These are phyloP conservation scores for Dynastes tityus DNA, from an alignment of 2,888 invertebrate species.

Conservation along the genomic window DNA sequence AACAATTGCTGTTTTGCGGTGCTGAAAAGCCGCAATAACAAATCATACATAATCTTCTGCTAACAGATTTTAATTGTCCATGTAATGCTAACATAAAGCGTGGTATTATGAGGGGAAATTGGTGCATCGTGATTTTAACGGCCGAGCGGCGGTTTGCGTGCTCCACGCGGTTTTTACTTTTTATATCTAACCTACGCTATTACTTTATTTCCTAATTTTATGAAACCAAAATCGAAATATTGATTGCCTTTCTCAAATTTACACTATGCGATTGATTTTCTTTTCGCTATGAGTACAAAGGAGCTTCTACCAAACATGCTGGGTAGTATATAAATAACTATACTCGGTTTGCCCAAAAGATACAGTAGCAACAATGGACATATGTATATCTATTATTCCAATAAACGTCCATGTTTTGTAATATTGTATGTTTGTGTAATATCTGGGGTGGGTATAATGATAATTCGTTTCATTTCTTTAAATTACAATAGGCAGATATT, in stretches of 20 bases:
- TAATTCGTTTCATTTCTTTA: no score
- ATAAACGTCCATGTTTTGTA: no score
- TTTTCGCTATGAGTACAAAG: background rate
- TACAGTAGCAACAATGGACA: no score
- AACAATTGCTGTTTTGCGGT: slow-evolving; percentile 64
- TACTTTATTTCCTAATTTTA: slow-evolving; percentile 60
- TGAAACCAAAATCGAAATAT: slow-evolving; percentile 42
- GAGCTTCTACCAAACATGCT: no score
- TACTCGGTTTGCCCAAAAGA: no score
- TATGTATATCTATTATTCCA: no score
- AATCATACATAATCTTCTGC: slow-evolving; percentile 71
- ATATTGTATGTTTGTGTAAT: no score
- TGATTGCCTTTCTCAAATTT: slow-evolving; percentile 26
- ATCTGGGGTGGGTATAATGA: no score
- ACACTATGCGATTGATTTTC: background rate
- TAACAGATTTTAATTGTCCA: slow-evolving; percentile 71
- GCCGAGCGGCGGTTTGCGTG: slow-evolving; percentile 65
- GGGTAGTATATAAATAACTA: no score
- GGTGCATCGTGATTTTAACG: slow-evolving; percentile 68
- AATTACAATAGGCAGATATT: no score
- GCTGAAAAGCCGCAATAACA: slow-evolving; percentile 69
- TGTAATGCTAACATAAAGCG: slow-evolving; percentile 70
- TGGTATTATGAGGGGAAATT: slow-evolving; percentile 69
- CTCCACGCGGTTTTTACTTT: slow-evolving; percentile 64
- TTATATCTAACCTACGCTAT: slow-evolving; percentile 59